Evolutionary conservation across 2,888 invertebrate genomes (phyloP).

Genomic region (Acrobasis suavella): DNA sequence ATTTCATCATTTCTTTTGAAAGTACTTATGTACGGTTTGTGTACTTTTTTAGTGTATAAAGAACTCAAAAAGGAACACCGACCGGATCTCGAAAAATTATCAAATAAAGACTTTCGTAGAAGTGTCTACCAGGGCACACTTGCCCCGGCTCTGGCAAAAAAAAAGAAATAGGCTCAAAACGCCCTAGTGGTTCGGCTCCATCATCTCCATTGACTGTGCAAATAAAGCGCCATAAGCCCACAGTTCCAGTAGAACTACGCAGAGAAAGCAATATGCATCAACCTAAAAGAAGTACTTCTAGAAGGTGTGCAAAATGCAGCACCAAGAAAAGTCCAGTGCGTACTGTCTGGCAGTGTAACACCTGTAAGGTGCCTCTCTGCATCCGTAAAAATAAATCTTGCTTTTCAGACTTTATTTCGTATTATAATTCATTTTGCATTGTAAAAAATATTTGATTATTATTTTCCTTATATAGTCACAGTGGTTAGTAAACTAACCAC

Average conservation of each 20-base stretch:
- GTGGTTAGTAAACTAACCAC: conserved; percentile 5
- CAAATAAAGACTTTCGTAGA: too few relatives aligned
- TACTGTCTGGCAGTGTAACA: conserved; percentile 30
- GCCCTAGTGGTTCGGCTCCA: background rate
- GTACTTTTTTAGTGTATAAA: conserved; percentile 10
- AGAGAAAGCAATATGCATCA: conserved; percentile 28
- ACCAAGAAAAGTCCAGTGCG: conserved; percentile 31
- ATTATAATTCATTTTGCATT: background rate
- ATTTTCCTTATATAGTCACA: background rate
- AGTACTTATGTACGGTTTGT: too few relatives aligned
- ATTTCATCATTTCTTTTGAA: too few relatives aligned
- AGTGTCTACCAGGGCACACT: too few relatives aligned
- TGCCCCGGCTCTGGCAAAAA: too few relatives aligned
- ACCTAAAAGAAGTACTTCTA: conserved; percentile 29
- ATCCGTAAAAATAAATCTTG: conserved; percentile 29
- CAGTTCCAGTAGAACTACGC: conserved; percentile 27
- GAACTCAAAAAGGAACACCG: conserved; percentile 1
- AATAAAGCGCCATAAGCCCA: conserved; percentile 32
- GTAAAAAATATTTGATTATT: background rate
- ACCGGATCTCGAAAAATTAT: background rate
- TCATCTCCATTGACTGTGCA: background rate
- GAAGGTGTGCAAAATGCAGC: conserved; percentile 33
- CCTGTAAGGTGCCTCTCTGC: conserved; percentile 30
- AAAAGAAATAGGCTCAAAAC: background rate
- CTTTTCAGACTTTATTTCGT: conserved; percentile 20